phyloP scores from a whole-genome alignment of 2,797 vertebrate species.

The Mycteria americana region DNA sequence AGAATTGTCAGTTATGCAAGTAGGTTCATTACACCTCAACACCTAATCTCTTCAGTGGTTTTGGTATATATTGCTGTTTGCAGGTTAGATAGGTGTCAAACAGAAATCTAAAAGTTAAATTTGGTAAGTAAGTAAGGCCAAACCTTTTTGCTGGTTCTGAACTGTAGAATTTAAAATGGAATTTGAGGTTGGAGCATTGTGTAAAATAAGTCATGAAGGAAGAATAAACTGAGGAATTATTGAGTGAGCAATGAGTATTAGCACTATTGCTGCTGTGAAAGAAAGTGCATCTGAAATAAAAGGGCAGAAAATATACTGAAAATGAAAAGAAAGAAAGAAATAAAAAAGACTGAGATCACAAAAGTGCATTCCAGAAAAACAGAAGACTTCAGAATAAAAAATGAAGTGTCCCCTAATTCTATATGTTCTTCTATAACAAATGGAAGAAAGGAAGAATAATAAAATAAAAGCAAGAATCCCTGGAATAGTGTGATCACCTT shows the following conservation, averaged over 20 bases:
- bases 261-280: not conserved
- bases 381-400: not conserved
- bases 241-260: not conserved
- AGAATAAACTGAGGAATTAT: not conserved
- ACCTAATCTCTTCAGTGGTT: not conserved
- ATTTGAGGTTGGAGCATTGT: not conserved
- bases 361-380: not conserved
- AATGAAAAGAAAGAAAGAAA: not conserved
- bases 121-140: not conserved
- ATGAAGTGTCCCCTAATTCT: not conserved
- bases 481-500: not conserved
- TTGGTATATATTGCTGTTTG: not conserved
- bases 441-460: not conserved
- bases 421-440: not conserved
- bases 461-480: not conserved
- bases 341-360: not conserved
- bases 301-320: not conserved
- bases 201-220: not conserved
- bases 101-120: not conserved
- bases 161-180: not conserved
- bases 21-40: not conserved
- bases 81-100: not conserved
- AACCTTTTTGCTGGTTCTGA: not conserved
- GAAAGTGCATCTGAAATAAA: not conserved
- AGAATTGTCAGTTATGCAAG: not conserved